Evolutionary conservation across 2,113 vertebrate genomes (phyloP).

Genomic region (Himantopus leucocephalus): DNA sequence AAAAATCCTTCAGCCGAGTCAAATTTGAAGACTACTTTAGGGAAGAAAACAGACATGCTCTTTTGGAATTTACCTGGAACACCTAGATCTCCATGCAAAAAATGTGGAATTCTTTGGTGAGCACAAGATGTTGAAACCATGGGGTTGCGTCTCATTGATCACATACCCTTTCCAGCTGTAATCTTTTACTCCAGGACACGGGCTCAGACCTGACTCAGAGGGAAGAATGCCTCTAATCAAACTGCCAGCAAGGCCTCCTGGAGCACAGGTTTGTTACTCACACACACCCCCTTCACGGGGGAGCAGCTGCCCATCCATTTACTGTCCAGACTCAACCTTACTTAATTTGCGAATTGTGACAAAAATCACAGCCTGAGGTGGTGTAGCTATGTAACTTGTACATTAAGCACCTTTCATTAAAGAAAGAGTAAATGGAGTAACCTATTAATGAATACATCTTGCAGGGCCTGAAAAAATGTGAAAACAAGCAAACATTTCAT

Average conservation of each 20-base stretch:
- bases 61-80: neutral
- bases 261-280: neutral
- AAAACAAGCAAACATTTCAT: slow-evolving; percentile 57
- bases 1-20: neutral
- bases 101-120: rapidly evolving
- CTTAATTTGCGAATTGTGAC: neutral
- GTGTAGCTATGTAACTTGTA: neutral
- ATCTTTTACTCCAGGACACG: neutral
- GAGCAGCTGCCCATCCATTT: neutral
- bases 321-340: neutral
- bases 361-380: slow-evolving; percentile 11
- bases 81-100: neutral
- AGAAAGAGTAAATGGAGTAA: neutral
- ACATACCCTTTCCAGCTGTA: neutral
- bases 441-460: slow-evolving; percentile 4
- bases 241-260: neutral
- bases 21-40: neutral
- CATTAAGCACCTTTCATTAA: slow-evolving; percentile 2
- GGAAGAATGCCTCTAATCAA: neutral
- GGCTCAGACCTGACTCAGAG: neutral
- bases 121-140: neutral
- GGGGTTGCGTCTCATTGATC: neutral
- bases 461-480: slow-evolving; percentile 3
- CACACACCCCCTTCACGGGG: neutral
- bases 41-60: neutral